Evolutionary conservation across 2,797 vertebrate genomes (phyloP).

Genomic region (Champsocephalus esox): DNA sequence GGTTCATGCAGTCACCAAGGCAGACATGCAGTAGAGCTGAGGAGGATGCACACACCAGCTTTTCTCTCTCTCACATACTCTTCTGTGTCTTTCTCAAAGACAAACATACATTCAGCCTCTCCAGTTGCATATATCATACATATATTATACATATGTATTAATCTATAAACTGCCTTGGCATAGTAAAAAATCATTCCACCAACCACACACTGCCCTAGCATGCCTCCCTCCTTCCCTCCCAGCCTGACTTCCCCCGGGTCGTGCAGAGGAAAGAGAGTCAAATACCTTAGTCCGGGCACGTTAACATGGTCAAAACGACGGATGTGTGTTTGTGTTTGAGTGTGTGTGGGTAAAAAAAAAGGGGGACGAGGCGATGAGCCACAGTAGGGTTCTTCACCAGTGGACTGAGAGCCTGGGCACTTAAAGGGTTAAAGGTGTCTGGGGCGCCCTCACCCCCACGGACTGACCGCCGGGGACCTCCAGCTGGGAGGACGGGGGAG

Average conservation of each 20-base stretch:
- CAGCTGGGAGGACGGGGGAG: conserved; percentile 31
- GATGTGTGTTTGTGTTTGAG: conserved; percentile 49
- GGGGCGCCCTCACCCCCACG: conserved; percentile 81
- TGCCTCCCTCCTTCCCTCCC: conserved; percentile 57
- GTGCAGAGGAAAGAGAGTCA: conserved; percentile 81
- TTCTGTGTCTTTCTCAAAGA: not conserved
- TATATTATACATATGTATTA: conserved; percentile 58
- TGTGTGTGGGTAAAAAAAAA: conserved; percentile 39
- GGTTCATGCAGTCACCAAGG: conserved; percentile 54
- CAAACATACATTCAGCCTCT: conserved; percentile 30
- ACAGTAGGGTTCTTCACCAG: conserved; percentile 53
- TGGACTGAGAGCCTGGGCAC: conserved; percentile 78
- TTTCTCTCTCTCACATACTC: conserved; percentile 12
- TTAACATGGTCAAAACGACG: conserved; percentile 49
- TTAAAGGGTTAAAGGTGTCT: conserved; percentile 87
- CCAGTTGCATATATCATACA: conserved; percentile 51
- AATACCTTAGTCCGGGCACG: conserved; percentile 80
- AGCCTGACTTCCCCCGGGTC: conserved; percentile 56
- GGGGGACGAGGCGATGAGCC: conserved; percentile 32
- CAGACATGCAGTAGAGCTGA: conserved; percentile 62
- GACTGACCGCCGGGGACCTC: conserved; percentile 56
- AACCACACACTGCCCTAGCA: conserved; percentile 59
- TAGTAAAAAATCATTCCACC: conserved; percentile 67
- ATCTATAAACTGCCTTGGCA: conserved; percentile 29
- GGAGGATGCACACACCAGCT: conserved; percentile 55